Evolutionary conservation across 2,797 vertebrate species (phyloP).

Genomic region (Cyclura pinguis): DNA sequence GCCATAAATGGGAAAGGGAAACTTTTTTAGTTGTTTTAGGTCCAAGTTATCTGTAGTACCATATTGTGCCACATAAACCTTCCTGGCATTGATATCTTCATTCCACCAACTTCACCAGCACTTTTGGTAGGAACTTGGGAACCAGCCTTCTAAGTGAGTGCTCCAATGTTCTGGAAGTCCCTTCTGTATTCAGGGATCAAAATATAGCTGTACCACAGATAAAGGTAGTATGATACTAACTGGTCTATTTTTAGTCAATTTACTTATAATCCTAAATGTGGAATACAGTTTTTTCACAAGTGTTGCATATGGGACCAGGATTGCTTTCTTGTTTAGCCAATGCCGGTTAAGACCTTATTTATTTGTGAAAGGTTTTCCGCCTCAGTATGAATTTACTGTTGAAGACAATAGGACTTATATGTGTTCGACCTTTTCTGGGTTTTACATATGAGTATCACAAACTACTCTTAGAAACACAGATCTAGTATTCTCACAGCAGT

Average conservation of each 20-base stretch:
- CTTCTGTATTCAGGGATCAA: no score
- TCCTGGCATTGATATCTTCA: no score
- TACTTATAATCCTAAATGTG: not conserved
- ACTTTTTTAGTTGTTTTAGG: not conserved
- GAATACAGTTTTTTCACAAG: not conserved
- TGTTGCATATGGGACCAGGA: not conserved
- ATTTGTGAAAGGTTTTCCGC: not conserved
- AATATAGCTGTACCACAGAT: not conserved
- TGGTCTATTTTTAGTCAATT: no score
- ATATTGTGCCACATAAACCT: not conserved
- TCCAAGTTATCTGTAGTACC: no score
- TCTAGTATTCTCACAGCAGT: constrained; percentile 11
- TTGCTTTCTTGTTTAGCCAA: not conserved
- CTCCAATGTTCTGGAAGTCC: no score
- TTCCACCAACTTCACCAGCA: no score
- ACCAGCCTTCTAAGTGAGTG: no score
- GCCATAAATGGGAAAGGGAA: not conserved
- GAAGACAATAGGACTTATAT: not conserved
- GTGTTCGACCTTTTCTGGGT: not conserved
- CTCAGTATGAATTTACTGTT: not conserved
- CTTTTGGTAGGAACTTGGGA: no score
- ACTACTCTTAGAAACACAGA: constrained; percentile 14
- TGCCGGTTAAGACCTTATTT: not conserved
- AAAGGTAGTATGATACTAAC: not conserved
- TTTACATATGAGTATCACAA: not conserved